phyloP scores from a whole-genome alignment of 2,888 invertebrate genomes.

The Chalcis sispes region DNA sequence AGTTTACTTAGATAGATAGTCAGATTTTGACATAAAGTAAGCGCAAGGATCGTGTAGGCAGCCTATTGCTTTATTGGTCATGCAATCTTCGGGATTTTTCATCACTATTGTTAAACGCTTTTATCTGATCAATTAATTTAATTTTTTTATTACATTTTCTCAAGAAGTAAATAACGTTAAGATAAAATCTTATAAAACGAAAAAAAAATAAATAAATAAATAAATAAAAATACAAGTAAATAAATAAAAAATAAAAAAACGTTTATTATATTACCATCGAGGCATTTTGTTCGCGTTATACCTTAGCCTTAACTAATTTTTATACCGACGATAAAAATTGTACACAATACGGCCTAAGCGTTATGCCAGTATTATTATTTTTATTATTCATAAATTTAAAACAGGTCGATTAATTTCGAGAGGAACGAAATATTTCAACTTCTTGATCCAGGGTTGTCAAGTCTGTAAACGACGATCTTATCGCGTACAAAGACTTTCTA shows the following conservation, averaged over 20 bases:
- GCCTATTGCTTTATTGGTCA: conserved; percentile 11
- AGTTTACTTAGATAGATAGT: background rate
- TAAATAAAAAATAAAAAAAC: no score
- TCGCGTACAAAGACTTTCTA: conserved; percentile 17
- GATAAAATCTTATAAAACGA: conserved; percentile 29
- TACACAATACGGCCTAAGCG: no score
- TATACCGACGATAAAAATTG: background rate
- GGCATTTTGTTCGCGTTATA: conserved; percentile 7
- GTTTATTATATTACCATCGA: conserved; percentile 10
- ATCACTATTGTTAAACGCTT: conserved; percentile 34
- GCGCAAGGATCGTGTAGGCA: conserved; percentile 8
- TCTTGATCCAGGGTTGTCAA: conserved; percentile 18
- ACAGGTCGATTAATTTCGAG: conserved; percentile 15
- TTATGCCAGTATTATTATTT: no score
- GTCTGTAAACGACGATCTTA: conserved; percentile 27
- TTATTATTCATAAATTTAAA: conserved; percentile 21
- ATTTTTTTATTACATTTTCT: conserved; percentile 50
- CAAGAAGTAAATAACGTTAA: conserved; percentile 21
- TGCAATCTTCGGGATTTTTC: conserved; percentile 37
- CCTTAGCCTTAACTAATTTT: conserved; percentile 21
- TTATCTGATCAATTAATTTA: conserved; percentile 54
- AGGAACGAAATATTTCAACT: conserved; percentile 14
- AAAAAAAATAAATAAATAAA: no score
- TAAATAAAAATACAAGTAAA: no score
- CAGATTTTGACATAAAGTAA: conserved; percentile 12